phyloP scores from a whole-genome alignment of 2,797 vertebrate species.

The Agapornis canus region DNA sequence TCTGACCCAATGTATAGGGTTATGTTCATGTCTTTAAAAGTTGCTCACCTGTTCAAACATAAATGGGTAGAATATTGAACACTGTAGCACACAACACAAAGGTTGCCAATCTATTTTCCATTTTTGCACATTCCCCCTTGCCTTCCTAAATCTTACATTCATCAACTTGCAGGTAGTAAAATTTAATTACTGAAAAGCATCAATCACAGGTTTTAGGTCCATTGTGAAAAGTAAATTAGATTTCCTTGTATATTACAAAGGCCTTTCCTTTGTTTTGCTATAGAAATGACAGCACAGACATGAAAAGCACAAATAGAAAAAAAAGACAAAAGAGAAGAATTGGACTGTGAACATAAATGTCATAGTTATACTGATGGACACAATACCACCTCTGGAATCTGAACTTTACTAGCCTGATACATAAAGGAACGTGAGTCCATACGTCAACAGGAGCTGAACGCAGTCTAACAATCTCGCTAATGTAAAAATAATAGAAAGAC shows the following conservation, averaged over 20 bases:
- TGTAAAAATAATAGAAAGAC: neutral
- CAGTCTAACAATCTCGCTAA: neutral
- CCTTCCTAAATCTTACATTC: conserved; percentile 44
- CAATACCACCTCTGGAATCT: neutral
- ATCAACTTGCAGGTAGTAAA: conserved; percentile 10
- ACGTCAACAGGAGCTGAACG: neutral
- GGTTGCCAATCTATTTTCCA: conserved; percentile 13
- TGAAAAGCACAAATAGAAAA: neutral
- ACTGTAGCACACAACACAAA: neutral
- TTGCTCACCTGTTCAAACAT: neutral
- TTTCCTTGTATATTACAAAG: conserved; percentile 27
- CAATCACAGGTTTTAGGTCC: conserved; percentile 39
- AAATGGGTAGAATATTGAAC: conserved; percentile 18
- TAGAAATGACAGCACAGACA: conserved; percentile 14
- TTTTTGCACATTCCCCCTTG: neutral
- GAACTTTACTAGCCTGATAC: neutral
- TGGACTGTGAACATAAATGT: neutral
- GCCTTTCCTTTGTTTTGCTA: conserved; percentile 41
- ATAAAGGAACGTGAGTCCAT: neutral
- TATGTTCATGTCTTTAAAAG: conserved; percentile 7
- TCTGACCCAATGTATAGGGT: neutral
- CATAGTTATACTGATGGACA: neutral
- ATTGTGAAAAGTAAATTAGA: conserved; percentile 58
- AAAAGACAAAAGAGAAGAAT: neutral
- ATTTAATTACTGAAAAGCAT: conserved; percentile 65